Percentiles rank a stretch among this genome's conserved stretches.
Conservation (phyloP, 1,140 invertebrate species). For the Apis laboriosa region DNA sequence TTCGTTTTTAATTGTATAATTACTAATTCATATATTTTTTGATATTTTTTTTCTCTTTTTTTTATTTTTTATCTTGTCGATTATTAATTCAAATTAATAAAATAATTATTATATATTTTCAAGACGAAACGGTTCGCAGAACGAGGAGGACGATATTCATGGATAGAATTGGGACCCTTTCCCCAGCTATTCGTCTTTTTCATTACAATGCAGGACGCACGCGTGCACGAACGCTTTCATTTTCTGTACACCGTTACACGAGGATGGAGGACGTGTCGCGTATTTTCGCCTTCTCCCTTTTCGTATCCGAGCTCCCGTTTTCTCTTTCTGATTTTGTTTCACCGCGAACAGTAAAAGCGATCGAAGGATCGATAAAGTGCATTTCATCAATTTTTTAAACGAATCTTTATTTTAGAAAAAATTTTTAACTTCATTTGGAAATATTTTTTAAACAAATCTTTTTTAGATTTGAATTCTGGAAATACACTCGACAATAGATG, state of each 20-base stretch:
- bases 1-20: too few species aligned
- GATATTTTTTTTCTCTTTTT: too few species aligned
- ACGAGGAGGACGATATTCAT: background rate
- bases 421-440: too few species aligned
- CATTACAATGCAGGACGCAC: slow-evolving; percentile 28
- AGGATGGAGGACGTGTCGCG: slow-evolving; percentile 21
- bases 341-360: background rate
- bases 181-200: background rate
- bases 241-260: slow-evolving; percentile 26
- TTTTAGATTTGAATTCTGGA: background rate
- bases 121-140: background rate
- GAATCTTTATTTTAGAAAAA: too few species aligned
- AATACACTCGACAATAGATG: too few species aligned
- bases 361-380: background rate
- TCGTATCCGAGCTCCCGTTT: slow-evolving; percentile 8
- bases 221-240: slow-evolving; percentile 37
- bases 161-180: background rate
- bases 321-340: slow-evolving; percentile 30
- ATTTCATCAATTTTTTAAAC: too few species aligned
- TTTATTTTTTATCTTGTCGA: background rate
- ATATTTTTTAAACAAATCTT: too few species aligned
- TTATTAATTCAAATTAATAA: background rate
- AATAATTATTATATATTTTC: background rate
- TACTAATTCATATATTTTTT: too few species aligned
- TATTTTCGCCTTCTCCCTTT: slow-evolving; percentile 36